Base-by-base conservation (phyloP, 2,113 vertebrate genomes). In the Festucalex cinctus region DNA sequence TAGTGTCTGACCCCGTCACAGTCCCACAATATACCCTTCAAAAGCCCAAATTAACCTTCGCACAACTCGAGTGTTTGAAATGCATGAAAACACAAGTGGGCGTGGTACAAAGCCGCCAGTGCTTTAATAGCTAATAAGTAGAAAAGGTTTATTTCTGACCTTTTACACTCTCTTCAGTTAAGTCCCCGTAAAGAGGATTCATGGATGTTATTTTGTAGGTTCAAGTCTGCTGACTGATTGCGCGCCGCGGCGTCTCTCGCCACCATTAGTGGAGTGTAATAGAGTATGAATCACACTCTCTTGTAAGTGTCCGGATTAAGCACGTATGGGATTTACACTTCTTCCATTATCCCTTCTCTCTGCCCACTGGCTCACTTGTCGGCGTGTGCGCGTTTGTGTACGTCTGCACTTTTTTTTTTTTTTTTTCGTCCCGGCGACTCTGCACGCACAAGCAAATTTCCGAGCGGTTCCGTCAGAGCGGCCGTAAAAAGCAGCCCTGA, bases 241-340 rank as follows among this genome's bases (percentile, higher is more conserved):
- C 68, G 57, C 65, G 66, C 75, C 36, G 70, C 16, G 5, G 70
- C 60, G 64, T 83, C 78, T 81, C 77, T 81, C 76, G 37, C 74
- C 78, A 80, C 83, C 84, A 83, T 88, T 88, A 84, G 82, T 79
- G 26, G 69, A 84, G 80, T 82, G 83, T 88, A 86, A 89, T 87
- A 83, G 82, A 84, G 80, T 81, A 89, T 91, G 89, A 91, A 91
- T 88, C 89, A 90, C 81, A 68, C 73, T 73, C 70, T 81, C 85
- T 88, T 82, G 75, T 86, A 88, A 91, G 86, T 86, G 88, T 90
- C 86, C 79, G 83, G 85, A 90, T 83, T 85, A 88, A 85, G 85
- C 83, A 85, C 86, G 85, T 85, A 66, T 78, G 86, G 88, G 88
- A 90, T 89, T 89, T 88, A 87, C 78, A 68, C 77, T 68, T 78